Evolutionary conservation across 2,113 vertebrate genomes (phyloP), one percentile per base, ranked within the genome.

Genomic region (Bufo gargarizans): DNA sequence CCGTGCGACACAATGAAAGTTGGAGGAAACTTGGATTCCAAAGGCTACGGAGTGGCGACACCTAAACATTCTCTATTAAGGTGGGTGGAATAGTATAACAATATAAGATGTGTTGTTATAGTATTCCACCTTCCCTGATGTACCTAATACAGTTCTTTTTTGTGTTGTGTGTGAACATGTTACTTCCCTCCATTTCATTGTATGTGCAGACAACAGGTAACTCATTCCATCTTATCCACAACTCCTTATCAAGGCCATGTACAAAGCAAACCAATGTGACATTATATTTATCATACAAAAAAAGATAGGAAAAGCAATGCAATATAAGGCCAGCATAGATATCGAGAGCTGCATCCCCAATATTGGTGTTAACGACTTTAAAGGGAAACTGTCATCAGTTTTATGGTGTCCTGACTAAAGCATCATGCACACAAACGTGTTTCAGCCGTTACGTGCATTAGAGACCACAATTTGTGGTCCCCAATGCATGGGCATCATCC

Each of bases 71-170:
- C 98, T 95, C 97, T 97, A 98, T 98, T 99, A 99, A 99, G 98
- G 98, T 99, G 96, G 98, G 98, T 99, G 98, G 98, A 97, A 96
- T 99, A 99, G 96, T 97, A 98, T 98, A 97, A 99, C 98, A 98
- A 98, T 97, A 96, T 92, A 95, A 94, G 94, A 95, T 94, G 96
- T 97, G 96, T 98, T 99, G 98, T 98, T 99, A 97, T 98, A 96
- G 96, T 99, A 98, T 98, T 99, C 97, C 97, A 98, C 97, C 98
- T 96, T 97, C 98, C 97, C 98, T 99, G 97, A 97, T 99, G 98
- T 95, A 96, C 96, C 96, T 95, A 94, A 96, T 93, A 91, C 91
- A 95, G 91, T 92, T 94, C 82, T 92, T 93, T 80, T 93, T 88
- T 93, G 92, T 92, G 93, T 94, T 95, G 90, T 96, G 90, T 95